Percentiles rank a stretch among this genome's conserved stretches.
Conservation (phyloP, 2,797 vertebrate genomes). For the Acipenser transmontanus region DNA sequence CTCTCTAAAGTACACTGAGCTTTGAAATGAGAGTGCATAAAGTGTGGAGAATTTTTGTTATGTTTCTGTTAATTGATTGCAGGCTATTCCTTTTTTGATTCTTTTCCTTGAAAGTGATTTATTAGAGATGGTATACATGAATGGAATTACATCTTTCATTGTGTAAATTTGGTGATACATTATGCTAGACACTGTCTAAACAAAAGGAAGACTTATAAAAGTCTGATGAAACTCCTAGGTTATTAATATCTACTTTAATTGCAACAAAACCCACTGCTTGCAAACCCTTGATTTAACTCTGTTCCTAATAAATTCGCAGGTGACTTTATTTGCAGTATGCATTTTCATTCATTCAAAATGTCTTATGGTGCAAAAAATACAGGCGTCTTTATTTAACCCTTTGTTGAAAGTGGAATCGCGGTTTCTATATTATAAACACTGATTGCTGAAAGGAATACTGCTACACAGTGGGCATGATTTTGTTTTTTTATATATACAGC, state of each 20-base stretch:
- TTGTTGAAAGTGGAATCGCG: too few species aligned
- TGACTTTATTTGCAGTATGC: too few species aligned
- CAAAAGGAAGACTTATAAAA: constrained; percentile 16
- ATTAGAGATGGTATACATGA: constrained; percentile 40
- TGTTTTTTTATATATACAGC: too few species aligned
- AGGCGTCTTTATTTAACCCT: too few species aligned
- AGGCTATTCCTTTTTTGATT: constrained; percentile 35
- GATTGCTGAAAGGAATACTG: too few species aligned
- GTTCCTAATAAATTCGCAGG: too few species aligned
- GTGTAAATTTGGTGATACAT: constrained; percentile 44
- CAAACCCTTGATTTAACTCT: too few species aligned
- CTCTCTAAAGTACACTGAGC: constrained; percentile 22
- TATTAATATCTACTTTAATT: constrained; percentile 22
- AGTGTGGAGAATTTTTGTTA: constrained; percentile 32
- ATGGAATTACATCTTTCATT: constrained; percentile 37
- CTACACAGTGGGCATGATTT: too few species aligned
- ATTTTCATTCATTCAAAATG: too few species aligned
- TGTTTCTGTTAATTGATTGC: constrained; percentile 50
- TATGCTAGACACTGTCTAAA: constrained; percentile 34
- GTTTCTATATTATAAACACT: too few species aligned
- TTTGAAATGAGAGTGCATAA: constrained; percentile 37
- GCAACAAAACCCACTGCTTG: neutral
- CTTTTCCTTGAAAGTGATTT: constrained; percentile 41
- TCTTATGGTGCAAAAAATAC: too few species aligned
- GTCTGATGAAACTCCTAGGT: constrained; percentile 17